Percentiles rank a stretch among this genome's conserved stretches.
phyloP scores from a whole-genome alignment of 2,888 invertebrate species.

The Hartigia nigra region DNA sequence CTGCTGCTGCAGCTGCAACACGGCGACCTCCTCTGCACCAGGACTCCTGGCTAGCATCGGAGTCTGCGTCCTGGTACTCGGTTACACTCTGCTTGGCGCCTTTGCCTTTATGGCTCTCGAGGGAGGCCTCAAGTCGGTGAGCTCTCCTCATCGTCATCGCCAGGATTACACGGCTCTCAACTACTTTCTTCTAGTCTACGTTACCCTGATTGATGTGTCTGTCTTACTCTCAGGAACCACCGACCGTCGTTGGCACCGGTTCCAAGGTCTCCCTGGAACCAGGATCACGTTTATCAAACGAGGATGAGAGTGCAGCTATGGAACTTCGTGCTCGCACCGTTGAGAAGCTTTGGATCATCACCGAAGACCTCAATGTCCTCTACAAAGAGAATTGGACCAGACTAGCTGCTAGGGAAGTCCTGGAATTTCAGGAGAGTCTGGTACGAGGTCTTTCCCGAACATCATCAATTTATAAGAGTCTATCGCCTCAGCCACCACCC shows the following conservation, averaged over 20 bases:
- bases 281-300: conserved; percentile 17
- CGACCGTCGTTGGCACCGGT: conserved; percentile 25
- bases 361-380: conserved; percentile 87
- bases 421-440: conserved; percentile 80
- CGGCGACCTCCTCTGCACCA: conserved; percentile 64
- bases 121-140: conserved; percentile 69
- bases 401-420: conserved; percentile 86
- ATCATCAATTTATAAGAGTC: conserved; percentile 54
- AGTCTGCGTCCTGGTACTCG: conserved; percentile 85
- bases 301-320: conserved; percentile 66
- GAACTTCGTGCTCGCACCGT: conserved; percentile 79
- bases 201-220: not conserved
- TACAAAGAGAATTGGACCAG: conserved; percentile 93
- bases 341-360: conserved; percentile 86
- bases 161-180: not conserved
- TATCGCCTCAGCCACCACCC: conserved; percentile 20
- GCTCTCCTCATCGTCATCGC: not conserved
- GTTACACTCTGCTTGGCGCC: conserved; percentile 92
- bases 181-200: not conserved
- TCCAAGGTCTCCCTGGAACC: not conserved
- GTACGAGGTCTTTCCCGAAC: conserved; percentile 60
- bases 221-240: conserved; percentile 38
- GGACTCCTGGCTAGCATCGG: conserved; percentile 85
- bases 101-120: conserved; percentile 90
- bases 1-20: conserved; percentile 71